phyloP scores from a whole-genome alignment of 1,140 invertebrate species.

The Drosophila eugracilis region DNA sequence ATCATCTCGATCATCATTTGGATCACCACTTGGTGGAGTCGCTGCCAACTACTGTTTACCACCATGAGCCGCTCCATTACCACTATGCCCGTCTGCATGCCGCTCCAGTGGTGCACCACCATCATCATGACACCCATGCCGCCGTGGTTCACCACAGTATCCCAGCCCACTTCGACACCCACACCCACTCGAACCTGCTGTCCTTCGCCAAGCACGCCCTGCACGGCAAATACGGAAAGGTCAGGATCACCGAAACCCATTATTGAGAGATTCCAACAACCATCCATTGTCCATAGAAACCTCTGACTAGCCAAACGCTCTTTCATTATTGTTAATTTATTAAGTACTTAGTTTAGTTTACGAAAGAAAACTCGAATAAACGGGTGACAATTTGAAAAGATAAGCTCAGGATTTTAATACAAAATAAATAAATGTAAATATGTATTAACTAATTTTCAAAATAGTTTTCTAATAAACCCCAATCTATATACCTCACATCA shows the following conservation, averaged over 20 bases:
- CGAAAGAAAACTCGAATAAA: conserved; percentile 55
- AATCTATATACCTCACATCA: too few relatives aligned
- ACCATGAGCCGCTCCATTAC: conserved; percentile 57
- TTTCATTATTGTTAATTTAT: conserved; percentile 65
- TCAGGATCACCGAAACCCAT: conserved; percentile 80
- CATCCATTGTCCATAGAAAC: conserved; percentile 34
- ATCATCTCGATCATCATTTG: conserved; percentile 31
- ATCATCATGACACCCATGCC: conserved; percentile 66
- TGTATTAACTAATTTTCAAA: too few relatives aligned
- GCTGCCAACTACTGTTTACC: conserved; percentile 54
- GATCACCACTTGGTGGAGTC: conserved; percentile 44
- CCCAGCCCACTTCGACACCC: conserved; percentile 66
- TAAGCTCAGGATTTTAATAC: background rate
- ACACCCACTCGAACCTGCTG: conserved; percentile 69
- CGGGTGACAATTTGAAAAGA: conserved; percentile 17
- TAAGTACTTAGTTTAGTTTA: conserved; percentile 52
- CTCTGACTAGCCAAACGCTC: conserved; percentile 27
- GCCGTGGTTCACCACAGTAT: conserved; percentile 62
- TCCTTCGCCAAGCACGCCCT: conserved; percentile 79
- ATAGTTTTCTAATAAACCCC: too few relatives aligned
- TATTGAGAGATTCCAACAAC: conserved; percentile 72
- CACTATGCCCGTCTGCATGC: conserved; percentile 61
- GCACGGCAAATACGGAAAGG: conserved; percentile 80
- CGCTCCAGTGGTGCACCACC: conserved; percentile 62
- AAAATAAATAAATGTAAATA: background rate